These are phyloP conservation scores for Heliconius melpomene DNA, from an alignment of 1,140 invertebrate species.

Conservation along the genomic window DNA sequence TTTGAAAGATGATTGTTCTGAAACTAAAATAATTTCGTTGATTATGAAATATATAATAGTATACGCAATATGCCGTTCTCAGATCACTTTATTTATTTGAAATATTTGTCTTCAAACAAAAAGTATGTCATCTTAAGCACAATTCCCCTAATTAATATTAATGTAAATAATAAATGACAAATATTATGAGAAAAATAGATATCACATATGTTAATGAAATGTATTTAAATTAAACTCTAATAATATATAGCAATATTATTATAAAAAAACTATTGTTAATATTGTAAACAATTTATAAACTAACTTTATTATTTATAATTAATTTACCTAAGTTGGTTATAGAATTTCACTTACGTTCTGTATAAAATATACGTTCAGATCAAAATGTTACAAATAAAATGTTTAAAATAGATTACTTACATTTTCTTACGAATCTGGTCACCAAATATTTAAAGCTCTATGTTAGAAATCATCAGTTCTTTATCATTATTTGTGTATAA, in stretches of 20 bases:
- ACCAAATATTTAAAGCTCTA: neutral
- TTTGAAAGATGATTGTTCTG: too few species aligned
- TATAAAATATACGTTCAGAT: neutral
- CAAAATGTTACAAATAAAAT: neutral
- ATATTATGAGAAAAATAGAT: too few species aligned
- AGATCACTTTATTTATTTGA: too few species aligned
- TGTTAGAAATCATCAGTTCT: conserved; percentile 12
- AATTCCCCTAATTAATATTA: too few species aligned
- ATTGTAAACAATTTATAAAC: neutral
- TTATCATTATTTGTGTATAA: neutral
- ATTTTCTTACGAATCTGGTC: neutral
- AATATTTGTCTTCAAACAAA: too few species aligned
- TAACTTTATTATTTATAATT: neutral
- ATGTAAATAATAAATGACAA: too few species aligned
- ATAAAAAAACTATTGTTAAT: neutral
- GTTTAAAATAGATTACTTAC: neutral
- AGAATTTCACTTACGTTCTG: neutral
- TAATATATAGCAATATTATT: neutral
- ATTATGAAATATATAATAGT: too few species aligned
- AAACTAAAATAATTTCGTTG: too few species aligned
- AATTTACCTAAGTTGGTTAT: neutral
- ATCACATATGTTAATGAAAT: too few species aligned
- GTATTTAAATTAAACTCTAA: too few species aligned
- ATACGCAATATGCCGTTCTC: too few species aligned
- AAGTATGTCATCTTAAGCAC: too few species aligned